Conservation (phyloP, 2,113 vertebrate genomes). For the Ciconia stormi region DNA sequence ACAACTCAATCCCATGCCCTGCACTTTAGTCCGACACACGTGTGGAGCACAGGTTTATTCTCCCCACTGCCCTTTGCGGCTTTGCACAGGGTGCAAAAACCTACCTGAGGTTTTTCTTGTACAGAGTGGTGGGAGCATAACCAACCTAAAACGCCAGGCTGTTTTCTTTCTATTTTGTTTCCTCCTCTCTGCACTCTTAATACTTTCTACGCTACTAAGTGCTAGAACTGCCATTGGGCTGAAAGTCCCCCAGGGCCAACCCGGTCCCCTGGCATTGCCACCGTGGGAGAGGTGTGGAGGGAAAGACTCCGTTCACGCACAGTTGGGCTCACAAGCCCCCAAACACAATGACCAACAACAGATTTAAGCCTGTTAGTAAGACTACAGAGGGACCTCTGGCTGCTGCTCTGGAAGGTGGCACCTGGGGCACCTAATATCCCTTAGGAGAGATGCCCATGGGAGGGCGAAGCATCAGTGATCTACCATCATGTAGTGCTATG, state of each 20-base stretch:
- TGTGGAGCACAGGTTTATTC: not conserved
- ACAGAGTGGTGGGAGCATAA: not conserved
- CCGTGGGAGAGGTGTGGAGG: fast-evolving
- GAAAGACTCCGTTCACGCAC: not conserved
- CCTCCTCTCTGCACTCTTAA: not conserved
- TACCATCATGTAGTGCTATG: fast-evolving
- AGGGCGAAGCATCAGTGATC: not conserved
- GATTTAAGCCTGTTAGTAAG: not conserved
- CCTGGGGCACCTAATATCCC: too few relatives aligned
- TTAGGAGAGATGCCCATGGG: not conserved
- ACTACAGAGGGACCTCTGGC: not conserved
- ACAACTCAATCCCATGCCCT: not conserved
- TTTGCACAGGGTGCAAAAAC: not conserved
- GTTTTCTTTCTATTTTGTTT: not conserved
- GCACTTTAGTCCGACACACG: fast-evolving
- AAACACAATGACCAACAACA: not conserved
- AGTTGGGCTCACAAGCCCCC: not conserved
- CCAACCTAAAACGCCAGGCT: not conserved
- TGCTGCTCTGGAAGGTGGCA: not conserved
- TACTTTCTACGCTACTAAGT: not conserved
- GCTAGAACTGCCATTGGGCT: not conserved
- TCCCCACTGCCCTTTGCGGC: fast-evolving
- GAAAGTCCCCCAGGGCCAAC: not conserved
- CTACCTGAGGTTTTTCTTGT: not conserved
- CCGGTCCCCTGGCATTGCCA: not conserved